phyloP scores from a whole-genome alignment of 2,113 vertebrate genomes.

The Mugil cephalus region DNA sequence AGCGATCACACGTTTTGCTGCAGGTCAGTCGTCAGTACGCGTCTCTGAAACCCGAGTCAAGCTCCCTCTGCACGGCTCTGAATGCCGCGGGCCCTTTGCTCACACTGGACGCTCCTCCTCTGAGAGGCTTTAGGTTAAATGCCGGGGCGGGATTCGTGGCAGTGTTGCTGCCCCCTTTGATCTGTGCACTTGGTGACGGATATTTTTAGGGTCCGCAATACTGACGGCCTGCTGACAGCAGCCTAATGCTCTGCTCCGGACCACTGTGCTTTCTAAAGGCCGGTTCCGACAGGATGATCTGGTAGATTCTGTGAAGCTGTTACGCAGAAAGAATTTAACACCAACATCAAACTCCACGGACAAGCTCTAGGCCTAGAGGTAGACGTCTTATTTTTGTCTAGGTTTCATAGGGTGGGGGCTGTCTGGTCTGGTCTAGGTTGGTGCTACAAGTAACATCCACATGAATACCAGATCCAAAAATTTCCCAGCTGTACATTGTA shows the following conservation, averaged over 20 bases:
- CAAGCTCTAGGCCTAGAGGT: no score
- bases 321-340: neutral
- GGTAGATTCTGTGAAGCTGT: neutral
- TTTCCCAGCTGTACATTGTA: no score
- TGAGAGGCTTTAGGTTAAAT: conserved; percentile 77
- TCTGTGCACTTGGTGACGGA: conserved; percentile 63
- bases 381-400: no score
- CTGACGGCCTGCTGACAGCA: conserved; percentile 10
- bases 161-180: conserved; percentile 73
- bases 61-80: conserved; percentile 29
- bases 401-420: no score
- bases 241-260: neutral
- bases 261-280: neutral
- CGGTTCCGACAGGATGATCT: neutral
- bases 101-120: conserved; percentile 77
- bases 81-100: conserved; percentile 65
- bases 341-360: neutral
- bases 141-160: conserved; percentile 77
- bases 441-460: no score
- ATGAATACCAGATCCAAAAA: no score
- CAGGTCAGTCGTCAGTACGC: conserved; percentile 55
- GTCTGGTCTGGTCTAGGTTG: no score
- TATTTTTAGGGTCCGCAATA: conserved; percentile 78
- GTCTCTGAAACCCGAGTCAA: conserved; percentile 75
- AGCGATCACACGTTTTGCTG: conserved; percentile 16